Base-by-base conservation (phyloP, 1,140 invertebrate species). In the Drosophila pachea region DNA sequence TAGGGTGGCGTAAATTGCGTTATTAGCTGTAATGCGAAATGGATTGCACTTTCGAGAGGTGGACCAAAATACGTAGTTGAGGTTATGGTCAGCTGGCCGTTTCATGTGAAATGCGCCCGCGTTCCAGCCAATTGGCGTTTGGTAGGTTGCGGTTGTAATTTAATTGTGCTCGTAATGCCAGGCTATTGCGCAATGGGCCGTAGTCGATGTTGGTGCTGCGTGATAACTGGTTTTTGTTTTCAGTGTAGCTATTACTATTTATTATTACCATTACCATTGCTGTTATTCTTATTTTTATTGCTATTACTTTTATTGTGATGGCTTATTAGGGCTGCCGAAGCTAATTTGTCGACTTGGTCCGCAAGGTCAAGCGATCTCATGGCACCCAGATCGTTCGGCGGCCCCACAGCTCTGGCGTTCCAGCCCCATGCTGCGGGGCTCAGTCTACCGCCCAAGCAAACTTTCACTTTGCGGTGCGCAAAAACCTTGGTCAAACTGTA, bases 161-260 rank as follows among this genome's bases (percentile, higher is more conserved):
- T 72, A 74, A 74, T 74, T 74, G 69, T 74, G 54, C 61, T 67
- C 68, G 62, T 62, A 62, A 62, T 68, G 69, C 65, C 43, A 67
- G 54, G 32, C 16, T 58, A 48, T 75, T 75, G 69, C 73, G 62
- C 73, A 75, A 75, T 72, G 40, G 33, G 33, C 40, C 40, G n/a
- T 43, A 6, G 36, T 36, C 48, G 54, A 62, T 35, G 49, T 43
- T 59, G 61, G 22, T 22, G 22, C 48, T 65, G 68, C 40, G 43
- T 72, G 63, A 63, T 68, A 74, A 68, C 73, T 59, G 52, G 63
- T 68, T 74, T 73, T 65, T 48, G n/a, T 56, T 31, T 38, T 56
- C 29, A 31, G 32, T 14, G 29, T 4, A 12, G 43, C 42, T 47
- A 62, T 52, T 53, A 45, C 22, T 38, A 56, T 59, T 49, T 52